A percentile compares a stretch with the other conserved stretches of the same genome.
phyloP scores from a whole-genome alignment of 2,113 vertebrate genomes.

The rat (Rattus norvegicus) region DNA sequence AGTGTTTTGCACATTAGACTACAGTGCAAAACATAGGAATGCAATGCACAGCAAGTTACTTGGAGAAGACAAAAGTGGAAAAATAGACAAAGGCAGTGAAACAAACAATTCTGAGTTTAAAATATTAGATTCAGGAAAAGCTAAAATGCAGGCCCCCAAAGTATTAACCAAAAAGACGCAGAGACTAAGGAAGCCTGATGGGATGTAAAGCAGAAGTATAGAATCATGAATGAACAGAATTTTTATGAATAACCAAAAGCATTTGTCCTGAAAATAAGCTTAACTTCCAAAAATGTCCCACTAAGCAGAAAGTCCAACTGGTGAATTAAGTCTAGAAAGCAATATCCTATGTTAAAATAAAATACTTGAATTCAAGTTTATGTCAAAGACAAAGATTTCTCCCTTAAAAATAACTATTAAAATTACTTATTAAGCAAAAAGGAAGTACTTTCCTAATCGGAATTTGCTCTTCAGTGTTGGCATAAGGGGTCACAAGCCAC shows the following conservation, averaged over 20 bases:
- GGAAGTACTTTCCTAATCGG: not conserved
- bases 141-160: not conserved
- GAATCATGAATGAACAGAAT: not conserved
- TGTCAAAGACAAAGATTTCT: constrained; percentile 48
- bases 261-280: constrained; percentile 11
- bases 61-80: not conserved
- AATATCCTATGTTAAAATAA: not conserved
- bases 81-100: not conserved
- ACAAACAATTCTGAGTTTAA: constrained; percentile 13
- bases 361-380: not conserved
- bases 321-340: not conserved
- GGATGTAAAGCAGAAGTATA: not conserved
- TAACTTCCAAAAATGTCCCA: not conserved
- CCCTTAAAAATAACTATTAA: not conserved
- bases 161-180: not conserved
- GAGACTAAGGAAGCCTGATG: not conserved
- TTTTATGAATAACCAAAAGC: not conserved
- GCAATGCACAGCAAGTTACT: not conserved
- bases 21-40: not conserved
- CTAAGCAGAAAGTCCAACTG: not conserved
- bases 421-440: not conserved
- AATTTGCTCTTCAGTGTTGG: not conserved
- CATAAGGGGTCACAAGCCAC: not conserved
- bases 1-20: not conserved
- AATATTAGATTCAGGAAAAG: constrained; percentile 7